These are phyloP conservation scores for Prunella strophiata DNA, from an alignment of 2,797 vertebrate species.

Conservation along the genomic window DNA sequence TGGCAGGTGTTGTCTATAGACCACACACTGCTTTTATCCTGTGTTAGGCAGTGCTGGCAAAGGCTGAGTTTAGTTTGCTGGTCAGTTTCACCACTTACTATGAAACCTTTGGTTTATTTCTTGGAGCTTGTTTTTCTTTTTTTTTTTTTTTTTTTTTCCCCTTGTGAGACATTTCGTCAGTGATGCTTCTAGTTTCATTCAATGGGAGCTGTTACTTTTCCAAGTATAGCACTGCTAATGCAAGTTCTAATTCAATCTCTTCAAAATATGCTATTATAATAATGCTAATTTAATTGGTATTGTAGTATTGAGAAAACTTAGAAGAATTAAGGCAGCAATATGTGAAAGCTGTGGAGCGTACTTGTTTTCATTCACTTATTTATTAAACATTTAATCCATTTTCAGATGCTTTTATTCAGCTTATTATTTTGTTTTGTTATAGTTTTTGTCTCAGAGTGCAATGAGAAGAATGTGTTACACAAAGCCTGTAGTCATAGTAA, in stretches of 20 bases:
- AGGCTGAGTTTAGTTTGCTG: conserved; percentile 13
- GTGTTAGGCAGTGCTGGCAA: background rate
- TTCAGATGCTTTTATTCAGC: background rate
- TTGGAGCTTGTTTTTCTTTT: background rate
- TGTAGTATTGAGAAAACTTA: background rate
- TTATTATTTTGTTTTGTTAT: background rate
- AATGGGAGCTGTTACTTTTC: background rate
- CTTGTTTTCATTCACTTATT: background rate
- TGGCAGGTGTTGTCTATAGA: background rate
- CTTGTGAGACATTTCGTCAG: background rate
- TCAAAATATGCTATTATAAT: background rate
- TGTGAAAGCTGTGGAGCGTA: background rate
- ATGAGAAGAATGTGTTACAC: background rate
- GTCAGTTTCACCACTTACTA: background rate
- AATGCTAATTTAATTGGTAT: conserved; percentile 5
- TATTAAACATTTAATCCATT: background rate
- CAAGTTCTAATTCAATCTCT: conserved; percentile 24
- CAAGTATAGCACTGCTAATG: background rate
- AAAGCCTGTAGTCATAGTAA: background rate
- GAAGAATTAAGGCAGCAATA: background rate
- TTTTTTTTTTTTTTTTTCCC: background rate
- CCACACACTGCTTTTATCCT: background rate
- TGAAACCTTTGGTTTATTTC: background rate
- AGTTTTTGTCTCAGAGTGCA: background rate
- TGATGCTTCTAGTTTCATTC: background rate